Percentiles rank a stretch among this genome's conserved stretches.
phyloP scores from a whole-genome alignment of 30 jellyfish, hydroid and myxozoan species.

The Turritopsis rubra region DNA sequence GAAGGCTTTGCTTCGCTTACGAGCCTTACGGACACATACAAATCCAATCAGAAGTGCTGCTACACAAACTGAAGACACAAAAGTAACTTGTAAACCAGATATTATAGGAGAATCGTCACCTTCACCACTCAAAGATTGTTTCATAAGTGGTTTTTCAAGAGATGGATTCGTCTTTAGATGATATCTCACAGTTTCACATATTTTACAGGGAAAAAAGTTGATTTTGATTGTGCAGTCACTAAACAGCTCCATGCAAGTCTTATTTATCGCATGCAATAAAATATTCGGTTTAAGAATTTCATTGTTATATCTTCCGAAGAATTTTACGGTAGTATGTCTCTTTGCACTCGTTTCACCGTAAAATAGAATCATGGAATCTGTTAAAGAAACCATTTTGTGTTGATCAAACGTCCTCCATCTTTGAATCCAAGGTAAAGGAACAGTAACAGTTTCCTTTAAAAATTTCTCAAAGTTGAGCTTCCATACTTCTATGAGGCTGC shows the following conservation, averaged over 20 bases:
- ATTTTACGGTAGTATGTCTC: conserved; percentile 9
- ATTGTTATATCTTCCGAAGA: background rate
- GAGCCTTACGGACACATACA: background rate
- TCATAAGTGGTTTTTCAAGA: conserved; percentile 4
- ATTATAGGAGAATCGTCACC: background rate
- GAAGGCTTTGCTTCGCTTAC: background rate
- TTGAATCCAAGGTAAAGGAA: conserved; percentile 27
- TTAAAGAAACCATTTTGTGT: background rate
- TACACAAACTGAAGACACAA: background rate
- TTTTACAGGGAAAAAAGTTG: conserved; percentile 6
- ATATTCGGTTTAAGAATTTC: conserved; percentile 8
- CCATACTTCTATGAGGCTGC: conserved; percentile 4
- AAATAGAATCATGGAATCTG: conserved; percentile 2
- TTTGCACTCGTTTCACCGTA: background rate
- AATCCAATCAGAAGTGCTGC: background rate
- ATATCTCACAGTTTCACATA: conserved; percentile 10
- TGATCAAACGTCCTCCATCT: background rate
- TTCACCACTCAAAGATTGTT: background rate
- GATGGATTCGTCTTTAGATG: background rate
- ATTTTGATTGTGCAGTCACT: background rate
- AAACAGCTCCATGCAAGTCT: conserved; percentile 16
- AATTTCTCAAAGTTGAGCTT: conserved; percentile 19
- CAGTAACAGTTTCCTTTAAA: conserved; percentile 9
- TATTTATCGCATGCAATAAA: conserved; percentile 19
- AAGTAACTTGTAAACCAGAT: background rate